Evolutionary conservation across 2,888 invertebrate species (phyloP), one percentile per base, ranked within the genome.

Genomic region (Lasius fuliginosus): DNA sequence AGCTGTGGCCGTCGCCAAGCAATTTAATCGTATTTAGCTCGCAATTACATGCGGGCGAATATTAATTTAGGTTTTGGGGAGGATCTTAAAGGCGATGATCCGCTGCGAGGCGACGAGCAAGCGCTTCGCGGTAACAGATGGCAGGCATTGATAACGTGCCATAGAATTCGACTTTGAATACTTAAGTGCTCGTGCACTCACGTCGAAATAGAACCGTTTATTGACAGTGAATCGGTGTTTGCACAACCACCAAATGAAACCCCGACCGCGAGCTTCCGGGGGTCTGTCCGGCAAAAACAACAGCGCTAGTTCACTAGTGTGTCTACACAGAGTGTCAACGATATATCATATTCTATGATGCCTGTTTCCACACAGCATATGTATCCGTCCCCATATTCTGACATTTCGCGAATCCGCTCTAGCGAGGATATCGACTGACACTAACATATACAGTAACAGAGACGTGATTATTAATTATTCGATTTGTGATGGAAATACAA

Each of bases 241-340:
- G 90, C 87, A 88, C 77, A 85, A 85, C 87, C 82, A 87, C 88
- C 89, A 90, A 92, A 92, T 92, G 88, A 91, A 92, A 92, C 86
- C 88, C 79, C 82, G 76, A 83, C 74, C 79, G 82, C 83, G 60
- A 60, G 18, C 84, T 76, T 83, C 65, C 64, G 60, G 77, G 56
- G 77, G 87, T 90, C 90, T 90, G 69, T 81, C 23, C 77, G 81
- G 81, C 83, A 90, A 89, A 90, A 90, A 90, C 87, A 90, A 90
- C 89, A 85, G 82, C 60, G 46, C 30, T 18, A 56, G 49, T 65
- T 60, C 82, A 67, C 73, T 58, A 49, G 49, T 18, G 18, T 49
- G 18, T 53, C 53, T 53, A n/a, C n/a, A 71, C 42, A 79, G 62
- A 76, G 74, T 86, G 73, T 85, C 86, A 87, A 71, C 86, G 79